phyloP scores from a whole-genome alignment of 2,888 invertebrate species.

The Dynastes grantii region DNA sequence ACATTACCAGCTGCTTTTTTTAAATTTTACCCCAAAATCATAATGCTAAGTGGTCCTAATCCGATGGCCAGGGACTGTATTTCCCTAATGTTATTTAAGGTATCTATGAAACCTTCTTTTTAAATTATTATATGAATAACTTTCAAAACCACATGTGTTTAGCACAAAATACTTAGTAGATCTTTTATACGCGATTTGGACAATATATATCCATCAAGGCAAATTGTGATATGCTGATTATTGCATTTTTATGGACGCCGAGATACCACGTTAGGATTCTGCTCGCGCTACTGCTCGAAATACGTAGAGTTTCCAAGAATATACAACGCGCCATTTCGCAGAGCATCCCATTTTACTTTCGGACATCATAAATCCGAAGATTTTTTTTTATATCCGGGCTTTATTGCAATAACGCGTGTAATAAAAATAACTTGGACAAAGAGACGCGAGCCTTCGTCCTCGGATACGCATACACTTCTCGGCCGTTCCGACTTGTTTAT shows the following conservation, averaged over 20 bases:
- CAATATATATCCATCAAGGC: no score
- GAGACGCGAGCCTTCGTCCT: not conserved
- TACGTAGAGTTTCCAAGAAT: conserved; percentile 17
- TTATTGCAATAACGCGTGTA: conserved; percentile 38
- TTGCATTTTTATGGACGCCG: not conserved
- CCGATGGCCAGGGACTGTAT: no score
- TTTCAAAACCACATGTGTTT: no score
- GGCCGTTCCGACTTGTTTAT: conserved; percentile 29
- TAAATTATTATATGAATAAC: no score
- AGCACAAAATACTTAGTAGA: no score
- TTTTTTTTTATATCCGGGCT: conserved; percentile 32
- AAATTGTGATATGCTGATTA: not conserved
- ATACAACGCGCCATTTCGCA: conserved; percentile 13
- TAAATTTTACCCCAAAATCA: no score
- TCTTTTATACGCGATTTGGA: no score
- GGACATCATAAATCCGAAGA: conserved; percentile 41
- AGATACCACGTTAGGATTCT: not conserved
- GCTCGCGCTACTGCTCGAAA: not conserved
- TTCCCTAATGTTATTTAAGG: no score
- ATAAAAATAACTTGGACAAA: conserved; percentile 43
- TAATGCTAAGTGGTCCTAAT: no score
- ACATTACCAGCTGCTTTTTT: no score
- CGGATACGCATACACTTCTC: not conserved
- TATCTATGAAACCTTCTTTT: no score
- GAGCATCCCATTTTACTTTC: conserved; percentile 31